Evolutionary conservation across 2,888 invertebrate genomes (phyloP).

Genomic region (Marasmarcha lunaedactyla): DNA sequence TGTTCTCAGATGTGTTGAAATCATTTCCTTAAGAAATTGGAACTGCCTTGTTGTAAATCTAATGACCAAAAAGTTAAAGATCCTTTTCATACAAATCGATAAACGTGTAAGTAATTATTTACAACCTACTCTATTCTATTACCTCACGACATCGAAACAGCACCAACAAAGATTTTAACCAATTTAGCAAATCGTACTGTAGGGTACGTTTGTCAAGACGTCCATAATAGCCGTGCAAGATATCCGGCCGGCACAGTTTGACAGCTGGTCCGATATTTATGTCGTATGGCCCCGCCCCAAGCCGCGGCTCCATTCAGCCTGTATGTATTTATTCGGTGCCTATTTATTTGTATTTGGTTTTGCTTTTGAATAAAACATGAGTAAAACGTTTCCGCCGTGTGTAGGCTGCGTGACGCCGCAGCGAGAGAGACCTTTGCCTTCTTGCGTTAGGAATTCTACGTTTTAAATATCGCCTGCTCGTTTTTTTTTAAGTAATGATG

Average conservation of each 20-base stretch:
- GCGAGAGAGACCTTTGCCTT: conserved; percentile 25
- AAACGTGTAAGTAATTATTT: no score
- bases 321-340: conserved; percentile 69
- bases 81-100: no score
- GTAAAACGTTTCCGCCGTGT: conserved; percentile 65
- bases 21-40: no score
- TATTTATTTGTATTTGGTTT: conserved; percentile 70
- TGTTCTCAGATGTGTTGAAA: no score
- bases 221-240: conserved; percentile 57
- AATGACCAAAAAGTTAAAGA: no score
- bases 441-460: conserved; percentile 22
- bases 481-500: no score
- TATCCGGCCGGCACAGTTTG: conserved; percentile 42
- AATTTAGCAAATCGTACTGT: neutral
- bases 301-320: conserved; percentile 65
- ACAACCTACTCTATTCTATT: no score
- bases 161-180: neutral
- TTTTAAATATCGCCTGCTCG: neutral
- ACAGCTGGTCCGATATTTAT: conserved; percentile 64
- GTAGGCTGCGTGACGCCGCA: conserved; percentile 68
- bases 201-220: conserved; percentile 10
- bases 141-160: no score
- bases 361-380: conserved; percentile 67
- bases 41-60: no score
- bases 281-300: conserved; percentile 63